Base-by-base conservation (phyloP, 2,113 vertebrate genomes). In the Leuciscus idus region DNA sequence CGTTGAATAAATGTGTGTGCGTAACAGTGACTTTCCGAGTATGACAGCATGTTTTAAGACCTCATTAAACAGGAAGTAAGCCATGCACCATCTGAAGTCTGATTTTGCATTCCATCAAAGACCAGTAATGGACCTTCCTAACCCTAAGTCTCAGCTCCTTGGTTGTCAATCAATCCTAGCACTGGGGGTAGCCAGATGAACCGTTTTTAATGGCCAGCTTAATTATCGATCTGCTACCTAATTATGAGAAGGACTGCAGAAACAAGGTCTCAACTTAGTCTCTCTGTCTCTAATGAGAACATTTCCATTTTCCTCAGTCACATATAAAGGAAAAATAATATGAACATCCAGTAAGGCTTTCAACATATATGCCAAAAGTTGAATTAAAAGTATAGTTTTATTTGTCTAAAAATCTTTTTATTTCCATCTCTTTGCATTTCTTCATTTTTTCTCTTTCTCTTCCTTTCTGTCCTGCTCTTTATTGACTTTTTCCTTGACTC, bases 221-320 rank as follows among this genome's bases (percentile, higher is more conserved):
- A 93, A 92, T 93, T 91, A 93, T 92, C 90, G 90, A 91, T 92
- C 83, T 86, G 90, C 85, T 59, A 85, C 85, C 88, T 89, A 92
- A 92, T 93, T 93, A 93, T 89, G 84, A 90, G 89, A 89, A 89
- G 83, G 84, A 87, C 88, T 85, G 84, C 87, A 82, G 86, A 91
- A 92, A 93, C 89, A 90, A 93, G 92, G 89, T 90, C 88, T 87
- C 81, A 90, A 88, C 88, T 86, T 84, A 85, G 87, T 89, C 88
- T 85, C 84, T 70, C 6, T 30, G 88, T 89, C 90, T 88, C 86
- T 90, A 93, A 93, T 92, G 89, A 92, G 87, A 23, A 2, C 19
- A 89, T 94, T 92, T 89, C 23, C 83, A 76, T 87, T 90, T 72
- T 91, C 36, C 66, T n/a, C 68, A 72, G 81, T 23, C 66, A 55